Percentiles rank a stretch among this genome's conserved stretches.
phyloP scores from a whole-genome alignment of 2,113 vertebrate species.

The Acrocephalus arundinaceus region DNA sequence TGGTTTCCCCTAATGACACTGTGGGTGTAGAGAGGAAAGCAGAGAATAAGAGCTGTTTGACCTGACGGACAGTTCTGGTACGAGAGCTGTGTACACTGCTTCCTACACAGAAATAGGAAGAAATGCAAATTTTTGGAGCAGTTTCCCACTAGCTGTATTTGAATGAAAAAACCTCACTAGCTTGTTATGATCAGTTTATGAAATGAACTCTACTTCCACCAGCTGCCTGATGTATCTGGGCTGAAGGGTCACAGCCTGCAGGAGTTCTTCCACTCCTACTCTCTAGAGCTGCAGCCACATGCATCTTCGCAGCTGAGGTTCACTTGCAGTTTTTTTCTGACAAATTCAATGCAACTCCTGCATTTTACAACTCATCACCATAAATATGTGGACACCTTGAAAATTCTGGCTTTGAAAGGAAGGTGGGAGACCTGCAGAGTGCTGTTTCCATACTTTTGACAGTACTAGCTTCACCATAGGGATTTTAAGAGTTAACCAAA shows the following conservation, averaged over 20 bases:
- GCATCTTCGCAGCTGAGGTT: background rate
- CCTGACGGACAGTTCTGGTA: background rate
- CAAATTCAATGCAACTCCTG: background rate
- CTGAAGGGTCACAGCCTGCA: background rate
- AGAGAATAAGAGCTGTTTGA: background rate
- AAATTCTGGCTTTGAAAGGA: background rate
- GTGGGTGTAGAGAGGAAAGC: background rate
- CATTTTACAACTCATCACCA: background rate
- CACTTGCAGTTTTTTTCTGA: background rate
- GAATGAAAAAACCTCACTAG: background rate
- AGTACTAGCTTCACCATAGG: background rate
- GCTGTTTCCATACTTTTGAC: background rate
- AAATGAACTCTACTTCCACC: background rate
- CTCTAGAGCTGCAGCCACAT: background rate
- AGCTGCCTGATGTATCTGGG: background rate
- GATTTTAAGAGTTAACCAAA: conserved; percentile 45
- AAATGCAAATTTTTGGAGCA: background rate
- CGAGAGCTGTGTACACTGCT: background rate
- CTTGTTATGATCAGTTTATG: background rate
- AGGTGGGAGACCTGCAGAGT: background rate
- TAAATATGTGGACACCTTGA: background rate
- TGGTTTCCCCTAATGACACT: background rate
- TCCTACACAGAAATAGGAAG: background rate
- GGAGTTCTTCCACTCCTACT: background rate
- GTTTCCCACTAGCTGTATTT: background rate